These are phyloP conservation scores for Incurvaria masculella DNA, from an alignment of 2,888 invertebrate genomes.

Conservation along the genomic window DNA sequence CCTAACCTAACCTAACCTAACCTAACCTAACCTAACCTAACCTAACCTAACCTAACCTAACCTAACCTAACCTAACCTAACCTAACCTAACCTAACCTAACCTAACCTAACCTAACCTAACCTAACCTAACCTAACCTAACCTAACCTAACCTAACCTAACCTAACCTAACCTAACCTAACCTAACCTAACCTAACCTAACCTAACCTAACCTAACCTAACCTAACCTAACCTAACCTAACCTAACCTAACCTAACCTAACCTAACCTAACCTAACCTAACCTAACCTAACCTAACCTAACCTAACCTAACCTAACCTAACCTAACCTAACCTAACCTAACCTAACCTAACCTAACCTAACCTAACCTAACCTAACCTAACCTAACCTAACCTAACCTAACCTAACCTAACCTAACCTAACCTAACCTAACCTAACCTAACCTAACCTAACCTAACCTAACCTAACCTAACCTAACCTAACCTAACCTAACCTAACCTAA, in stretches of 20 bases:
- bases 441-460: too few relatives aligned
- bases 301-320: neutral
- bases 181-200: constrained; percentile 15
- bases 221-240: neutral
- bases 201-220: constrained; percentile 14
- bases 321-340: neutral
- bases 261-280: neutral
- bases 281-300: neutral
- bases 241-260: neutral
- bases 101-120: constrained; percentile 17
- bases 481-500: too few relatives aligned
- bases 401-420: neutral
- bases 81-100: constrained; percentile 16
- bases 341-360: neutral
- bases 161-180: constrained; percentile 18
- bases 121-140: constrained; percentile 16
- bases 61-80: constrained; percentile 17
- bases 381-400: neutral
- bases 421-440: too few relatives aligned
- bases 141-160: constrained; percentile 13
- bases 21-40: neutral
- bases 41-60: neutral
- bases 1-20: constrained; percentile 17
- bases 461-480: too few relatives aligned
- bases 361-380: neutral